Evolutionary conservation across 2,888 invertebrate species (phyloP), one percentile per base, ranked within the genome.

Genomic region (Netelia inedita): DNA sequence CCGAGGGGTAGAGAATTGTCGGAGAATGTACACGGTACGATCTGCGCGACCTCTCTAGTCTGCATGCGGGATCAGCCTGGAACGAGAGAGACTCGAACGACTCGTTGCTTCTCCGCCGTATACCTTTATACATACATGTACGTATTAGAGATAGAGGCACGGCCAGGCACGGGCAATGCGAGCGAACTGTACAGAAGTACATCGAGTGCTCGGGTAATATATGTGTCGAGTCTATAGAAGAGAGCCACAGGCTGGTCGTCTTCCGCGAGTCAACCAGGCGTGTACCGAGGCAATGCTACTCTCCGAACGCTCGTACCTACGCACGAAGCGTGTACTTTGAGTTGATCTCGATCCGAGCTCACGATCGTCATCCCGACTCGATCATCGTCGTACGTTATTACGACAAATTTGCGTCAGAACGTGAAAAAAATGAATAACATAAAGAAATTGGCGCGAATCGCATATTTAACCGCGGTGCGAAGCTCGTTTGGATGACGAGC

Each of bases 61-160:
- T 21, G 57, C 57, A 21, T 57, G 57, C 57, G 57, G 16, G 19
- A 57, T 57, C 57, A 57, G 57, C 19, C 57, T 19, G 57, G 8
- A 19, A 28, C 14, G 21, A 41, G 5, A 41, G 55, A 65, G 21
- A 11, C 19, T 41, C 9, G 35, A 57, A 41, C 21, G 57, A 41
- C 55, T 16, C 23, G 23, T 53, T 28, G 46, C 11, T 35, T 35
- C 35, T 14, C 46, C 14, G 3, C 46, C 46, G 14, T 46, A 46
- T 46, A 46, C 14, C 10, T 46, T 14, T 46, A 46, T 46, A 46
- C 14, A 14, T 46, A 46, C 3, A 46, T 11, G 3, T 46, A 46
- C 11, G 14, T 46, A 46, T 46, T 14, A 14, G 10, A 46, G 10
- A 46, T 46, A 46, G 46, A 46, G 9, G 46, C 14, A 46, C 46